Evolutionary conservation across 2,113 vertebrate genomes (phyloP).

Genomic region (Rhodinocichla rosea): DNA sequence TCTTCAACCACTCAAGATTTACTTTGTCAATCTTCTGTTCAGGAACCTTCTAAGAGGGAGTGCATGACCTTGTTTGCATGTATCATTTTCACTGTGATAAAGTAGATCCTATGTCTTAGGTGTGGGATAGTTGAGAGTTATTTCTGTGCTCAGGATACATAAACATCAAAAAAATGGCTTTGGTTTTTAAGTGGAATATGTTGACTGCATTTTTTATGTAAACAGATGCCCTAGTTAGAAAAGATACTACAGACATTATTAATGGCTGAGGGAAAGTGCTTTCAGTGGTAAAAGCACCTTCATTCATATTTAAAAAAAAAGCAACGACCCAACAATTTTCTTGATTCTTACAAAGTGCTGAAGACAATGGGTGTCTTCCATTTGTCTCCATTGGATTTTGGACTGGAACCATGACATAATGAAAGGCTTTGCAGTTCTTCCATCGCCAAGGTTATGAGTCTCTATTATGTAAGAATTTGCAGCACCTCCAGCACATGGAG

Average conservation of each 20-base stretch:
- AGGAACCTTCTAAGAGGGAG: not conserved
- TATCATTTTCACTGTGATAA: not conserved
- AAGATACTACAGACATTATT: slow-evolving; percentile 28
- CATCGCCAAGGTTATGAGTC: not conserved
- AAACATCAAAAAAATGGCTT: not conserved
- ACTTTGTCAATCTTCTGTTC: not conserved
- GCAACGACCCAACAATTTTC: not conserved
- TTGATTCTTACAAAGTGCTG: not conserved
- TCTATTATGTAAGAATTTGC: not conserved
- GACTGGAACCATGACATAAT: not conserved
- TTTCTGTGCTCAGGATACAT: not conserved
- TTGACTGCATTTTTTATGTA: slow-evolving; percentile 38
- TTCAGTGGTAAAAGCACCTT: slow-evolving; percentile 46
- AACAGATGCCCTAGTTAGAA: slow-evolving; percentile 42
- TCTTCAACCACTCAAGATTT: not conserved
- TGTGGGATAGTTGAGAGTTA: not conserved
- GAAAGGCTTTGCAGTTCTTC: not conserved
- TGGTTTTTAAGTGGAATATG: slow-evolving; percentile 17
- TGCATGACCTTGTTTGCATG: not conserved
- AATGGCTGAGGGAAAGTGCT: slow-evolving; percentile 28
- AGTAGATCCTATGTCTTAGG: not conserved
- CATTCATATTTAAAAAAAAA: slow-evolving; percentile 32
- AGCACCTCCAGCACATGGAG: not conserved
- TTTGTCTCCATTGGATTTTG: not conserved
- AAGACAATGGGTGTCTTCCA: not conserved